Evolutionary conservation across 2,113 vertebrate species (phyloP).

Genomic region (Ellobius talpinus): DNA sequence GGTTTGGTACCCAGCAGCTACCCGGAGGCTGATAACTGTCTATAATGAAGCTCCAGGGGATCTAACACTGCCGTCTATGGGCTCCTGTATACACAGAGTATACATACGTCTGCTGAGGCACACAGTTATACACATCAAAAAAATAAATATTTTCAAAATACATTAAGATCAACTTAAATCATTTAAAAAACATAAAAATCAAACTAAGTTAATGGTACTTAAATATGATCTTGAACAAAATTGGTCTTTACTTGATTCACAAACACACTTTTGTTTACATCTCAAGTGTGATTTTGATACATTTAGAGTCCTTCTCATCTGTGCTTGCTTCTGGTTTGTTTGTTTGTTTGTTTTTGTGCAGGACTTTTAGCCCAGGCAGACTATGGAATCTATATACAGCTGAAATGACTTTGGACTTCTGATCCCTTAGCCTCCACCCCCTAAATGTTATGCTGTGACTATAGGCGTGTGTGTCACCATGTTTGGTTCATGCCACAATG

Average conservation of each 20-base stretch:
- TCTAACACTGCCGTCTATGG: background rate
- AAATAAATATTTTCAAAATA: background rate
- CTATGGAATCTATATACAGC: background rate
- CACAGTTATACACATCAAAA: background rate
- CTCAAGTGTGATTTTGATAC: background rate
- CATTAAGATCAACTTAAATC: background rate
- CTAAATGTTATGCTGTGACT: background rate
- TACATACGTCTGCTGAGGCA: background rate
- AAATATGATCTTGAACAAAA: slow-evolving; percentile 15
- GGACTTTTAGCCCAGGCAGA: too few species aligned
- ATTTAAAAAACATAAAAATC: slow-evolving; percentile 35
- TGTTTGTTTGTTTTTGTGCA: too few species aligned
- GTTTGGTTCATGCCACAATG: background rate
- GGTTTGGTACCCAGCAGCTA: background rate
- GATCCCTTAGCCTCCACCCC: background rate
- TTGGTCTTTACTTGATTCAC: background rate
- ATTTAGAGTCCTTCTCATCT: background rate
- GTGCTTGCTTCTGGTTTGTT: background rate
- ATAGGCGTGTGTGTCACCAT: background rate
- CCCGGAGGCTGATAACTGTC: background rate
- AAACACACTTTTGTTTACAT: background rate
- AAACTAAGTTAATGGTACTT: background rate
- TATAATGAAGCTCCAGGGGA: background rate
- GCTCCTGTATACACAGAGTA: background rate
- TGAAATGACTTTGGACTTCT: background rate